Base-by-base conservation (phyloP, 2,797 vertebrate genomes). In the Lemur catta region DNA sequence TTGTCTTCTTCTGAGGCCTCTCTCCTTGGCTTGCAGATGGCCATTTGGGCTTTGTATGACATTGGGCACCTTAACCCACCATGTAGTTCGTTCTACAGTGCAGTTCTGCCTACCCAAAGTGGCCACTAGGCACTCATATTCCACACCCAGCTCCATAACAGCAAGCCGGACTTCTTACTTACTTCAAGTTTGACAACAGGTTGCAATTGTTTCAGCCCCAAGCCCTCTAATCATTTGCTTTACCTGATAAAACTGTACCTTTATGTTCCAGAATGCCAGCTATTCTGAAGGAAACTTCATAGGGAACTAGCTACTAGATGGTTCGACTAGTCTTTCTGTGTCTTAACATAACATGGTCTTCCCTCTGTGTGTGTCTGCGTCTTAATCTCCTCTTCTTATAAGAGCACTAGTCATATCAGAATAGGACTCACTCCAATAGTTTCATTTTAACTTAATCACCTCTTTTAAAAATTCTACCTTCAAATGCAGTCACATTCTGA, bases 291-390 rank as follows among this genome's bases (percentile, higher is more conserved):
- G 92, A 94, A 93, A 91, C 79, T 90, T 95, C 69, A 38, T 69
- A 91, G 86, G 89, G 84, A 97, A 93, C 72, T 72, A 79, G 80
- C 93, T 96, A 88, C 85, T 71, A 95, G 91, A 94, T 82, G 84
- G 81, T 93, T 94, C 48, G 75, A 84, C 59, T 94, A 85, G 89
- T 57, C 26, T 46, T 20, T 46, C 24, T 35, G 2, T 10, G 14
- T 55, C 28, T 20, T 81, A n/a, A 35, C 12, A 69, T 8, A 33
- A n/a, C 12, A 63, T 9, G 6, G 14, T 75, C 55, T 90, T 92
- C 24, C 35, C 22, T 55, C 38, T 65, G 5, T 50, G 20, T 41
- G 28, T n/a, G 20, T 24, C 80, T 84, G 46, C 33, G 43, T 63
- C 38, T 26, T 72, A 33, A 91, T 82, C 76, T 78, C 63, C 9